Conservation (phyloP, 2,113 vertebrate species). For the Donacobius atricapilla region DNA sequence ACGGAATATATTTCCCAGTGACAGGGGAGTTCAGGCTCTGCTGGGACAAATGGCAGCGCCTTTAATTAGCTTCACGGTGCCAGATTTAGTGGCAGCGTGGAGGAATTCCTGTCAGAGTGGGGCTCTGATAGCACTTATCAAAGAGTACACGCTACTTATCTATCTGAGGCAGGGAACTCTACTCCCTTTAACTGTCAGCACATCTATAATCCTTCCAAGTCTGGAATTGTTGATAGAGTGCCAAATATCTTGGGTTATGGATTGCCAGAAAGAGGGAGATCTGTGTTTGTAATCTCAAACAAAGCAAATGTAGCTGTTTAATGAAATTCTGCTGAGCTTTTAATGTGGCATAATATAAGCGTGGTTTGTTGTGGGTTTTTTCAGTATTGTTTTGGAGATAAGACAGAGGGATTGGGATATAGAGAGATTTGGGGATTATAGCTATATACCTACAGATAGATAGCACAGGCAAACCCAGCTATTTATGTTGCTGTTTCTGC, state of each 20-base stretch:
- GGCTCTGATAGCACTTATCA: slow-evolving; percentile 57
- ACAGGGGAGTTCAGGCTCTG: not conserved
- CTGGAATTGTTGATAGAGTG: slow-evolving; percentile 44
- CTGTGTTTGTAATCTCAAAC: not conserved
- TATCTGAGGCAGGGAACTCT: slow-evolving; percentile 25
- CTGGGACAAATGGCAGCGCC: not conserved
- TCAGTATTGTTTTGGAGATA: not conserved
- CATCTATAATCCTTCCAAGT: slow-evolving; percentile 41
- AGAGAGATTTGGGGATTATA: not conserved
- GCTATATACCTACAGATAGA: not conserved
- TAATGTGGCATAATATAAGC: not conserved
- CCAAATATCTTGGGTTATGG: slow-evolving; percentile 36
- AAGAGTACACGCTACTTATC: slow-evolving; percentile 26
- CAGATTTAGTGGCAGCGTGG: slow-evolving; percentile 6
- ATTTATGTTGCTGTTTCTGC: not conserved
- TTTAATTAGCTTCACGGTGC: not conserved
- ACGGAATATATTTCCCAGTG: slow-evolving; percentile 26
- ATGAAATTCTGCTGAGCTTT: slow-evolving; percentile 16
- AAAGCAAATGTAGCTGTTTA: slow-evolving; percentile 9
- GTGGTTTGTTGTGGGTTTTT: not conserved
- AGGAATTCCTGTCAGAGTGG: slow-evolving; percentile 54
- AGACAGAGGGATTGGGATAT: not conserved
- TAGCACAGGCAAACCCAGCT: not conserved
- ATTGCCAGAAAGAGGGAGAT: slow-evolving; percentile 13
- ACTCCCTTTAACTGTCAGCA: slow-evolving; percentile 32